phyloP scores from a whole-genome alignment of 2,113 vertebrate genomes.

The Ammodytes dubius region DNA sequence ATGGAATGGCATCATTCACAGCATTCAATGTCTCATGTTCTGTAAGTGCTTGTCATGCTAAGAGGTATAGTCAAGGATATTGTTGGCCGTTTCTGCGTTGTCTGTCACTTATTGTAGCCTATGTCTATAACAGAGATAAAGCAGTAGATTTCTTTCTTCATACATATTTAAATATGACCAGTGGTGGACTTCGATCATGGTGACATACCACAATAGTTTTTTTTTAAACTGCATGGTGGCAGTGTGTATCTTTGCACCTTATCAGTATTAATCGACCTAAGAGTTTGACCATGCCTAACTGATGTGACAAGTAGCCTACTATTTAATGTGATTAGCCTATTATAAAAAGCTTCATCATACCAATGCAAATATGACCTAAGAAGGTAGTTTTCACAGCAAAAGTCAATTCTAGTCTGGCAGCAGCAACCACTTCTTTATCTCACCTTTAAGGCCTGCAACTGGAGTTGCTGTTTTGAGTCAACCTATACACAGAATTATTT shows the following conservation, averaged over 20 bases:
- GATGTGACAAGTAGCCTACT: background rate
- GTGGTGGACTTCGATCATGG: background rate
- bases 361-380: background rate
- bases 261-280: slow-evolving; percentile 6
- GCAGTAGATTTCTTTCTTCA: background rate
- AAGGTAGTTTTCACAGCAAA: slow-evolving; percentile 23
- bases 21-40: background rate
- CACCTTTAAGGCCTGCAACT: slow-evolving; percentile 44
- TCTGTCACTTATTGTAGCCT: background rate
- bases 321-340: slow-evolving; percentile 1
- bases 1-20: too few species aligned
- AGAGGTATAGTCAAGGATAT: background rate
- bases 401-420: slow-evolving; percentile 32
- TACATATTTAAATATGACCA: background rate
- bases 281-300: background rate
- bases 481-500: background rate
- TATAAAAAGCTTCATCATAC: background rate
- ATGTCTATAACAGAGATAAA: background rate
- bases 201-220: background rate
- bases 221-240: slow-evolving; percentile 1
- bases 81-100: background rate
- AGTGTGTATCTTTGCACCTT: background rate
- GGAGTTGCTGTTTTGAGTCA: slow-evolving; percentile 23
- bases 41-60: background rate
- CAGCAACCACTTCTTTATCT: slow-evolving; percentile 40